Percentiles rank a stretch among this genome's conserved stretches.
These are phyloP conservation scores for Dromaius novaehollandiae DNA, from an alignment of 2,113 vertebrate genomes.

Conservation along the genomic window DNA sequence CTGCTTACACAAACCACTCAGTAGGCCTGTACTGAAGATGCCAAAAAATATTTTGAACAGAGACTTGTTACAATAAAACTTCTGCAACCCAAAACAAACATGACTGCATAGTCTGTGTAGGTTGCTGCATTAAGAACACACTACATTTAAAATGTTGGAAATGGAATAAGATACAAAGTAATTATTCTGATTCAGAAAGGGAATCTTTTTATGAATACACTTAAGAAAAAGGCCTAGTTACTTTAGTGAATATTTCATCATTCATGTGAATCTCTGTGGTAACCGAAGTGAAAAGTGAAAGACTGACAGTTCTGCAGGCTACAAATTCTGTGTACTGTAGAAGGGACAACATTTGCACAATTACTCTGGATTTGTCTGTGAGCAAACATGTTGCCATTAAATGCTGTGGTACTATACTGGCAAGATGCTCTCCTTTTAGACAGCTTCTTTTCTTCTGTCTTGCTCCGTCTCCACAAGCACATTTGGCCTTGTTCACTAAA, in stretches of 20 bases:
- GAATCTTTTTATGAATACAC: background rate
- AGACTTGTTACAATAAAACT: background rate
- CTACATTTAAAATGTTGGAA: background rate
- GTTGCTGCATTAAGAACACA: background rate
- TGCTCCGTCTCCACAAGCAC: background rate
- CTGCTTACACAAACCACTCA: background rate
- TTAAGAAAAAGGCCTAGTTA: background rate
- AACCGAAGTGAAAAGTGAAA: background rate
- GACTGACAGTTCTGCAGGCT: background rate
- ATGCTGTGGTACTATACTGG: background rate
- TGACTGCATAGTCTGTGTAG: background rate
- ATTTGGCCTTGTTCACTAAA: background rate
- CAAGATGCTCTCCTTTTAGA: background rate
- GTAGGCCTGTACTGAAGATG: background rate
- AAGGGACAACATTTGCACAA: background rate
- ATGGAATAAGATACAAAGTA: background rate
- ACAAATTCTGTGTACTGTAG: background rate
- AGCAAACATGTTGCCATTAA: accelerated
- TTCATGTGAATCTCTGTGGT: background rate
- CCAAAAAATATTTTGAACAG: background rate
- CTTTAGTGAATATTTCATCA: background rate
- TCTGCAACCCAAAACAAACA: background rate
- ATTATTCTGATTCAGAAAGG: background rate
- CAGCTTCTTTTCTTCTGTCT: background rate
- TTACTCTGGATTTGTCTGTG: background rate